Percentiles rank a stretch among this genome's conserved stretches.
Conservation (phyloP, 2,113 vertebrate genomes). For the Neolamprologus devosi region DNA sequence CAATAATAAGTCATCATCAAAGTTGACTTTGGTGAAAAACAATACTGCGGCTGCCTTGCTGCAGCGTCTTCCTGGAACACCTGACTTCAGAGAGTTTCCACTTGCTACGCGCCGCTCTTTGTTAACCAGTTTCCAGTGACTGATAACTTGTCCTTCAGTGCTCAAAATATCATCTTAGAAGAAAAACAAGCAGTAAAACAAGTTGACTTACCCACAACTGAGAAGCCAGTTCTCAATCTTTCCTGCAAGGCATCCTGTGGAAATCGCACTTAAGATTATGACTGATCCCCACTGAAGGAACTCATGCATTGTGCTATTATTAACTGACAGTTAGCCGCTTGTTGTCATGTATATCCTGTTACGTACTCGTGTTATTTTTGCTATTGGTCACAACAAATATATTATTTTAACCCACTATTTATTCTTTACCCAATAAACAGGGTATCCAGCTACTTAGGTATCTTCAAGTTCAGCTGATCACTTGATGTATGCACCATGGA, state of each 20-base stretch:
- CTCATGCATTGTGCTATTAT: background rate
- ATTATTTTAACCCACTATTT: background rate
- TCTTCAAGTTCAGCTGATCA: background rate
- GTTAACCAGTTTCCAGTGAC: conserved; percentile 25
- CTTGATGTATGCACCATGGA: background rate
- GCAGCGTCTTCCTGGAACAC: conserved; percentile 33
- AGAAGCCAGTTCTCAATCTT: conserved; percentile 76
- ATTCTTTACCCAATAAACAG: background rate
- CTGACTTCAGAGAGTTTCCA: conserved; percentile 45
- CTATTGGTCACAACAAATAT: background rate
- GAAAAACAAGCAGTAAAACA: background rate
- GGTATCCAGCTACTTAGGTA: background rate
- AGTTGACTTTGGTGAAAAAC: background rate
- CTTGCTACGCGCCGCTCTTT: background rate
- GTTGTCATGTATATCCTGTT: accelerated
- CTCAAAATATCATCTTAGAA: background rate
- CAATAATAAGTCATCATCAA: background rate
- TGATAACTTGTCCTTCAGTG: background rate
- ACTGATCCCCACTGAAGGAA: background rate
- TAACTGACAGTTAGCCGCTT: background rate
- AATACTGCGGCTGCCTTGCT: background rate
- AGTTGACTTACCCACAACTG: conserved; percentile 71
- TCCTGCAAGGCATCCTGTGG: conserved; percentile 68
- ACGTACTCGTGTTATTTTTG: background rate
- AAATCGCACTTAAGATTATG: conserved; percentile 18